Percentiles rank a stretch among this genome's conserved stretches.
phyloP scores from a whole-genome alignment of 2,113 vertebrate species.

The Rhipidura dahli region DNA sequence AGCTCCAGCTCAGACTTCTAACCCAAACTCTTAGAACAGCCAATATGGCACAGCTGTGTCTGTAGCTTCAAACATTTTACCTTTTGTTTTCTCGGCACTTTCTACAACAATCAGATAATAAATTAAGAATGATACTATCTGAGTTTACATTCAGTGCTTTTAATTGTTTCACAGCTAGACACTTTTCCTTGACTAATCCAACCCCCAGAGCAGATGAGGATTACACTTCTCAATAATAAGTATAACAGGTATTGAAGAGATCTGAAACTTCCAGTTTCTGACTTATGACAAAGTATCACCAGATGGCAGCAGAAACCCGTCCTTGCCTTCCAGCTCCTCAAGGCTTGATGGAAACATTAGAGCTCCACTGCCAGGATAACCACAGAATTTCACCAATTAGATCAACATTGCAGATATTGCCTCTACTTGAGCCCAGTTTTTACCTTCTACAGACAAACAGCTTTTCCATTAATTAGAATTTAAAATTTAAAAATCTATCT shows the following conservation, averaged over 20 bases:
- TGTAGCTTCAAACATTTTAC: background rate
- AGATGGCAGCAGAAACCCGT: slow-evolving; percentile 22
- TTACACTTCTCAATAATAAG: background rate
- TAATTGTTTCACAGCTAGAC: background rate
- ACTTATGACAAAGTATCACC: background rate
- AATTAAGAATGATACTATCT: background rate
- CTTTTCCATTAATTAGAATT: background rate
- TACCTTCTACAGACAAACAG: background rate
- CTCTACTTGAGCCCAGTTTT: background rate
- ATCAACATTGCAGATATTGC: background rate
- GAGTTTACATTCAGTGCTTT: background rate
- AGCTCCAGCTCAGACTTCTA: background rate
- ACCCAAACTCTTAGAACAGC: background rate
- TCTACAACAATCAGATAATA: background rate
- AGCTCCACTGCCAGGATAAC: background rate
- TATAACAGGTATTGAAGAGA: background rate
- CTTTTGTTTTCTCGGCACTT: background rate
- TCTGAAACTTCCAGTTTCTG: background rate
- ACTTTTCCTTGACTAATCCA: background rate
- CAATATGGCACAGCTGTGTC: background rate
- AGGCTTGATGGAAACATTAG: background rate
- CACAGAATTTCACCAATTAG: background rate
- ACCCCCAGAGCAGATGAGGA: background rate
- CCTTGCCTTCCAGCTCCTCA: background rate
- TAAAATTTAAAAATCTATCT: background rate